Evolutionary conservation across 2,888 invertebrate genomes (phyloP).

Genomic region (Philopedon plagiatum): DNA sequence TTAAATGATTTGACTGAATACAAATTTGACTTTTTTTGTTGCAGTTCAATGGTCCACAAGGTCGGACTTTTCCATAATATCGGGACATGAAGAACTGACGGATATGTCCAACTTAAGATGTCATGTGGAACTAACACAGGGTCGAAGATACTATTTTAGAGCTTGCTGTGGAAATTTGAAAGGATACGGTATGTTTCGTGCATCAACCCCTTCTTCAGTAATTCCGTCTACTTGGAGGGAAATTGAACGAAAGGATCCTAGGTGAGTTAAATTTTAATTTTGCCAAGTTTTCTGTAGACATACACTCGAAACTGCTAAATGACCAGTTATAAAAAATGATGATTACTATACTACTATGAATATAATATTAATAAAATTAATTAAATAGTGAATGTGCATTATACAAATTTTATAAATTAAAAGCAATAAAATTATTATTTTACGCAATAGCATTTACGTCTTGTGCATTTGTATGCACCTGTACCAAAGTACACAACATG

Average conservation of each 20-base stretch:
- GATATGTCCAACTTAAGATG: slow-evolving; percentile 77
- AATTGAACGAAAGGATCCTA: slow-evolving; percentile 79
- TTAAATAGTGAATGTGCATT: too few species aligned
- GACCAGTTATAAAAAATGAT: too few species aligned
- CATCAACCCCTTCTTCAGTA: slow-evolving; percentile 86
- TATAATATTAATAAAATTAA: too few species aligned
- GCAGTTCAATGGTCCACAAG: slow-evolving; percentile 95
- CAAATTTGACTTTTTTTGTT: slow-evolving; percentile 47
- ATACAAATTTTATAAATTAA: too few species aligned
- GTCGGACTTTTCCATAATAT: slow-evolving; percentile 86
- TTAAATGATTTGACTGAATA: too few species aligned
- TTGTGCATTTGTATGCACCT: too few species aligned
- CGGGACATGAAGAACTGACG: slow-evolving; percentile 83
- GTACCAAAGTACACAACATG: too few species aligned
- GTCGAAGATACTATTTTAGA: slow-evolving; percentile 90
- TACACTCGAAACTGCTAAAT: too few species aligned
- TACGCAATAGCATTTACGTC: too few species aligned
- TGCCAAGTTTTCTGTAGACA: too few species aligned
- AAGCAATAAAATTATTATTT: too few species aligned
- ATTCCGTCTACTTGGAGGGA: slow-evolving; percentile 97
- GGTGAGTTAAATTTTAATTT: slow-evolving; percentile 58
- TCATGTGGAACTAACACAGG: slow-evolving; percentile 83
- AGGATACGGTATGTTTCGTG: slow-evolving; percentile 86
- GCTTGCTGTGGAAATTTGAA: slow-evolving; percentile 94
- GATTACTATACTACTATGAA: too few species aligned